Percentiles rank a stretch among this genome's conserved stretches.
Conservation (phyloP, 2,113 vertebrate genomes). For the Sebastes fasciatus region DNA sequence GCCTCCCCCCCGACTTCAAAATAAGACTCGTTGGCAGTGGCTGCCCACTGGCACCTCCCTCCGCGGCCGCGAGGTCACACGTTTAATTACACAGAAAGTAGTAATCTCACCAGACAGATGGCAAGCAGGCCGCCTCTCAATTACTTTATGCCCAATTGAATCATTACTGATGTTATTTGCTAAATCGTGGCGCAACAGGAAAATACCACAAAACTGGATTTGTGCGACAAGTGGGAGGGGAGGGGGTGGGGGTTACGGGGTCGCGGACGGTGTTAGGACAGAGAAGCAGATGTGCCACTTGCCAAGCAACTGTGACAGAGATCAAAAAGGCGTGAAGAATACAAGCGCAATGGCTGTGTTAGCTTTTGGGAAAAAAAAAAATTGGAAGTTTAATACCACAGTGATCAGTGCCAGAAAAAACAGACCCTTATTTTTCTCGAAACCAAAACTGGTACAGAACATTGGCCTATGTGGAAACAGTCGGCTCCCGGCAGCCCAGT, state of each 20-base stretch:
- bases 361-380: conserved; percentile 50
- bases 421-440: conserved; percentile 70
- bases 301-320: conserved; percentile 77
- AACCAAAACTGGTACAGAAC: conserved; percentile 69
- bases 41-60: conserved; percentile 71
- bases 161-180: conserved; percentile 84
- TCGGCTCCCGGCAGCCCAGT: conserved; percentile 73
- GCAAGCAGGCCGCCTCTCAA: conserved; percentile 79
- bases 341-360: conserved; percentile 60
- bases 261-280: conserved; percentile 41
- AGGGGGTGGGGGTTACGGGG: conserved; percentile 24
- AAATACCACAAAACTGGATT: conserved; percentile 66
- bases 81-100: conserved; percentile 86
- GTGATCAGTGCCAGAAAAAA: conserved; percentile 74
- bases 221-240: conserved; percentile 45
- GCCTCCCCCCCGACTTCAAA: conserved; percentile 59
- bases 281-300: conserved; percentile 73
- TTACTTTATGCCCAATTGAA: conserved; percentile 83
- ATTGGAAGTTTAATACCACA: conserved; percentile 64
- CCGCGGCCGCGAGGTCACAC: conserved; percentile 78
- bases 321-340: conserved; percentile 80
- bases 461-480: conserved; percentile 72
- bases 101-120: conserved; percentile 85
- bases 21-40: conserved; percentile 71
- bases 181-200: conserved; percentile 70